Evolutionary conservation across 2,797 vertebrate species (phyloP).

Genomic region (Anguilla pacifica): DNA sequence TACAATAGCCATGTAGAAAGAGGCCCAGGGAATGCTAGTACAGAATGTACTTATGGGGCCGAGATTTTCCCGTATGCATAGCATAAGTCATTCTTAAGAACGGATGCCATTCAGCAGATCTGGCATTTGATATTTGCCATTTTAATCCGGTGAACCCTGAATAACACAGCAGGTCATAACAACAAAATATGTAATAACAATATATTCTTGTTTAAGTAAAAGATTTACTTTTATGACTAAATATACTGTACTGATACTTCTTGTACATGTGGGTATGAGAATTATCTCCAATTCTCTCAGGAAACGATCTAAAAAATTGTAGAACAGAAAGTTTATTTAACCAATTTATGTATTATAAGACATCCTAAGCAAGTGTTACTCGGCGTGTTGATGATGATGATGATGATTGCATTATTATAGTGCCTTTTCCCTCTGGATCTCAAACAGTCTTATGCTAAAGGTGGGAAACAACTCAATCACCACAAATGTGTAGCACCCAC

Average conservation of each 20-base stretch:
- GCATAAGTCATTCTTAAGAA: neutral
- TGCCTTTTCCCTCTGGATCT: neutral
- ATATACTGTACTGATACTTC: neutral
- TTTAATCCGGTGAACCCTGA: neutral
- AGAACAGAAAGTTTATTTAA: neutral
- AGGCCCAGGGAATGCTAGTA: neutral
- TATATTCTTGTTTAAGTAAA: neutral
- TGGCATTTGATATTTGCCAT: constrained; percentile 11
- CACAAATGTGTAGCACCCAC: neutral
- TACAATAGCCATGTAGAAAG: neutral
- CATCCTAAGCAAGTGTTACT: neutral
- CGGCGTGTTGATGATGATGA: too few species aligned
- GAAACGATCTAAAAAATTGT: too few species aligned
- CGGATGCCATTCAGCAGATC: constrained; percentile 16
- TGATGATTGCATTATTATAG: neutral
- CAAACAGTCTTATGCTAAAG: neutral
- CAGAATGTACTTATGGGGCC: neutral
- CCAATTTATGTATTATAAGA: neutral
- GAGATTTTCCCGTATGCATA: neutral
- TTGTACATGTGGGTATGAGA: neutral
- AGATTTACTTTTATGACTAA: neutral
- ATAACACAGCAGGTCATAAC: neutral
- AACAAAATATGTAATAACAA: neutral
- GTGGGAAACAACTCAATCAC: neutral
- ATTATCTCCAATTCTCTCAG: too few species aligned